Evolutionary conservation across 2,888 invertebrate species (phyloP).

Genomic region (Anagyrus pseudococci): DNA sequence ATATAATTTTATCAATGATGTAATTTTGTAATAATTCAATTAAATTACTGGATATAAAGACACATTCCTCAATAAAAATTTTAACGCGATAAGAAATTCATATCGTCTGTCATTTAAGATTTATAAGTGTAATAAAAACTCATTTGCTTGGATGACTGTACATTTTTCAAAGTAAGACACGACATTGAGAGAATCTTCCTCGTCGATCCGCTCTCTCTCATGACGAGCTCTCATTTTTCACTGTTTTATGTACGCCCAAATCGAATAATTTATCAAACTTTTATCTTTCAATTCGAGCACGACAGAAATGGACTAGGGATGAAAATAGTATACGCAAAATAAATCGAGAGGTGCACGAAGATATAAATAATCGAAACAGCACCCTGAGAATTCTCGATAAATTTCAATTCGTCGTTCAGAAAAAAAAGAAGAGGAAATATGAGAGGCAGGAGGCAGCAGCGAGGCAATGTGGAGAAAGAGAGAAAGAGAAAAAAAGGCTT

Average conservation of each 20-base stretch:
- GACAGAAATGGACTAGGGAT: neutral
- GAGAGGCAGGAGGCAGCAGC: neutral
- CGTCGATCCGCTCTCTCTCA: neutral
- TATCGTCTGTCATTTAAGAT: too few species aligned
- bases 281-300: neutral
- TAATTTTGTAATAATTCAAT: too few species aligned
- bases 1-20: too few species aligned
- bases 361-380: slow-evolving; percentile 14
- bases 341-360: slow-evolving; percentile 1
- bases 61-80: too few species aligned
- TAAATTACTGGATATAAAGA: too few species aligned
- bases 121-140: neutral
- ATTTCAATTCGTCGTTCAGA: slow-evolving; percentile 15
- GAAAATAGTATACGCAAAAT: slow-evolving; percentile 7
- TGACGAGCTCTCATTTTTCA: neutral
- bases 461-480: neutral
- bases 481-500: neutral
- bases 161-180: neutral
- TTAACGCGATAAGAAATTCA: too few species aligned
- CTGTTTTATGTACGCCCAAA: neutral
- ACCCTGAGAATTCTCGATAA: slow-evolving; percentile 8
- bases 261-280: slow-evolving; percentile 12
- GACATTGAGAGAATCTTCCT: neutral
- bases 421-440: slow-evolving; percentile 2
- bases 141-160: neutral